Conservation (phyloP, 2,888 invertebrate genomes). For the Microctonus aethiopoides region DNA sequence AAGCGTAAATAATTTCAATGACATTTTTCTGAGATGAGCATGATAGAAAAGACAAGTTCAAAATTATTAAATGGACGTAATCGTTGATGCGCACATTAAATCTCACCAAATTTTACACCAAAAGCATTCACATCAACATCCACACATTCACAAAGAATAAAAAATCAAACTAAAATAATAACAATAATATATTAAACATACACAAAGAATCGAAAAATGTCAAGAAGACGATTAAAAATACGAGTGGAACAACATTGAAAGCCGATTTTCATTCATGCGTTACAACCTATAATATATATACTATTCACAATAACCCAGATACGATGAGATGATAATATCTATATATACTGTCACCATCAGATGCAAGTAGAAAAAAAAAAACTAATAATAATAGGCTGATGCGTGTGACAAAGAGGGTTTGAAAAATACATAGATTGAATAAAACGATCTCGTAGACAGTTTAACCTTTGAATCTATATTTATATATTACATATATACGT, state of each 20-base stretch:
- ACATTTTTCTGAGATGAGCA: conserved; percentile 5
- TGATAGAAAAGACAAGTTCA: background rate
- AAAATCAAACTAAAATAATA: background rate
- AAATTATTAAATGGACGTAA: conserved; percentile 4
- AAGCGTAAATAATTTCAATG: conserved; percentile 27
- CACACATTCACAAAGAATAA: background rate
- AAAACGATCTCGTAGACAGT: background rate
- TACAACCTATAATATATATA: background rate
- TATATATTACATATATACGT: too few species aligned
- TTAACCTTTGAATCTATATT: background rate
- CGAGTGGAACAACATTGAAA: background rate
- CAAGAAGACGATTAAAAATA: background rate
- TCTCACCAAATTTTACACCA: too few species aligned
- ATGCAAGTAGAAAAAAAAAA: background rate
- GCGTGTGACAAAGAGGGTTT: background rate
- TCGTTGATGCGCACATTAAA: background rate
- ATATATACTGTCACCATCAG: background rate
- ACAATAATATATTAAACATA: background rate
- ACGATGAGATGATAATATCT: background rate
- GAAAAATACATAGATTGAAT: background rate
- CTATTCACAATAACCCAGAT: background rate
- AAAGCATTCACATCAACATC: too few species aligned
- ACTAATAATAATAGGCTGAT: background rate
- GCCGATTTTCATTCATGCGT: background rate
- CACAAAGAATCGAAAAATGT: background rate